Evolutionary conservation across 2,888 invertebrate species (phyloP).

Genomic region (Elysia crispata): DNA sequence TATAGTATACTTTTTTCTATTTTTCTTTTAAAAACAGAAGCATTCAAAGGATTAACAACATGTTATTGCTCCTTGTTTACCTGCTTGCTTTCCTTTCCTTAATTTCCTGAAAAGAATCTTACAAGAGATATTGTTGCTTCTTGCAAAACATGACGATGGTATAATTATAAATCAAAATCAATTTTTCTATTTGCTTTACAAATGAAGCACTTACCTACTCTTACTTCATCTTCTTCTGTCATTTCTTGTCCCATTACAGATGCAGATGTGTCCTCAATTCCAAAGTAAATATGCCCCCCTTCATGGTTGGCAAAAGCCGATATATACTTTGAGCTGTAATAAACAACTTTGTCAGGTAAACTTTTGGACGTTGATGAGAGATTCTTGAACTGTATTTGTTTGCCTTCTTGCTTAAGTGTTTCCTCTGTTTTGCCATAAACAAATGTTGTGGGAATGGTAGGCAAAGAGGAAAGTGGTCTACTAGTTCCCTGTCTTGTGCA

Average conservation of each 20-base stretch:
- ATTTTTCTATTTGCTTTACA: background rate
- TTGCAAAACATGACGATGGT: too few relatives aligned
- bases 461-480: slow-evolving; percentile 53
- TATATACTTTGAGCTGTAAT: slow-evolving; percentile 59
- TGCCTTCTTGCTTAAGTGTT: slow-evolving; percentile 66
- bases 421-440: slow-evolving; percentile 58
- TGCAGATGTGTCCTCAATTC: slow-evolving; percentile 65
- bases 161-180: too few relatives aligned
- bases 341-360: slow-evolving; percentile 59
- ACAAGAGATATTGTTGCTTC: too few relatives aligned
- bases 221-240: slow-evolving; percentile 55
- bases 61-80: too few relatives aligned
- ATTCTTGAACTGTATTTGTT: slow-evolving; percentile 70
- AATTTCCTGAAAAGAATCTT: too few relatives aligned
- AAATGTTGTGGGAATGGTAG: slow-evolving; percentile 58
- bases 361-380: slow-evolving; percentile 52
- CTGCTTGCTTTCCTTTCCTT: too few relatives aligned
- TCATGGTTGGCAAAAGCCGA: slow-evolving; percentile 70
- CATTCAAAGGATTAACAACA: too few relatives aligned
- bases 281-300: slow-evolving; percentile 70
- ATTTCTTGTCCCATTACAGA: slow-evolving; percentile 64
- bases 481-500: background rate
- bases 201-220: slow-evolving; percentile 55
- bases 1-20: too few relatives aligned
- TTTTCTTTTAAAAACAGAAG: too few relatives aligned